These are phyloP conservation scores for Sialis lutaria DNA, from an alignment of 2,888 invertebrate species.

Conservation along the genomic window DNA sequence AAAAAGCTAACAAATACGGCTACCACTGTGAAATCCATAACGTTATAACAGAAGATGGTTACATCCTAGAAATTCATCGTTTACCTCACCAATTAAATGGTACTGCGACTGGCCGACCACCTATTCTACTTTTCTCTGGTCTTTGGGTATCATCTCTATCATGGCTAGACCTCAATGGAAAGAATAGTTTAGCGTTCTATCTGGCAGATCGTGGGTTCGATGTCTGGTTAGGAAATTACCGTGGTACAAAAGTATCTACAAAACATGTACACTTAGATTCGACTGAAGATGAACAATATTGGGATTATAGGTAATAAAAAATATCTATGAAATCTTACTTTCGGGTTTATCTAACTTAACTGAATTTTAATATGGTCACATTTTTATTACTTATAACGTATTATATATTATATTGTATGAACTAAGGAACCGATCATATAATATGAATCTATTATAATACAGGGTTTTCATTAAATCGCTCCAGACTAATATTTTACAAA, in stretches of 20 bases:
- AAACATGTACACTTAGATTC: conserved; percentile 31
- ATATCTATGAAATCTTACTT: too few relatives aligned
- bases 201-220: conserved; percentile 52
- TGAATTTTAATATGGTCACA: too few relatives aligned
- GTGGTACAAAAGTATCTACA: conserved; percentile 52
- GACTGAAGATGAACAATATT: conserved; percentile 30
- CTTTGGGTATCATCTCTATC: conserved; percentile 54
- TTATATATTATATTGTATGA: too few relatives aligned
- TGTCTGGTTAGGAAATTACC: conserved; percentile 70
- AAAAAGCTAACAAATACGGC: background rate
- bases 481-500: too few relatives aligned
- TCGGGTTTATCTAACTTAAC: too few relatives aligned
- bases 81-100: background rate
- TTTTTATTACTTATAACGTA: too few relatives aligned
- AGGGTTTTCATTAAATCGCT: too few relatives aligned
- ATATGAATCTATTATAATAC: too few relatives aligned
- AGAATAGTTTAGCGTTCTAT: conserved; percentile 35
- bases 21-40: conserved; percentile 3
- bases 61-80: conserved; percentile 3
- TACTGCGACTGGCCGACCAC: conserved; percentile 25
- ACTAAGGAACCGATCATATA: too few relatives aligned
- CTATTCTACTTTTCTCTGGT: conserved; percentile 51
- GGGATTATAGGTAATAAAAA: conserved; percentile 38
- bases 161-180: conserved; percentile 55
- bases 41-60: conserved; percentile 4